These are phyloP conservation scores for Dendroctonus valens DNA, from an alignment of 1,140 invertebrate species.

Conservation along the genomic window DNA sequence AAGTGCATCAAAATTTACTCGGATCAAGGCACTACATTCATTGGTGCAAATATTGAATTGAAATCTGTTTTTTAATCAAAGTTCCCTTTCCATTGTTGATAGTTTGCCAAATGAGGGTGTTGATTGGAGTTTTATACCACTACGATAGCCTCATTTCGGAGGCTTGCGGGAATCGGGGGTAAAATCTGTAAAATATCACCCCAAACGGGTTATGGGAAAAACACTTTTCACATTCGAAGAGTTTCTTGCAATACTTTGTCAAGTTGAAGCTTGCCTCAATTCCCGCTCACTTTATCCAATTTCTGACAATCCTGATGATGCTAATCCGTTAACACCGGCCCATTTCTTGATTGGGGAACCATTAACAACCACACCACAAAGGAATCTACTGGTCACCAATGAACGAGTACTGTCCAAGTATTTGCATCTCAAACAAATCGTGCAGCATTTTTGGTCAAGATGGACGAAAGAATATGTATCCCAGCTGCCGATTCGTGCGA, in stretches of 20 bases:
- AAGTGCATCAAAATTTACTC: conserved; percentile 38
- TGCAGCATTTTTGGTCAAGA: conserved; percentile 42
- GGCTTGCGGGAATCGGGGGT: conserved; percentile 34
- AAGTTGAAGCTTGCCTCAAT: conserved; percentile 43
- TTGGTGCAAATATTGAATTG: conserved; percentile 36
- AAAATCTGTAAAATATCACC: conserved; percentile 41
- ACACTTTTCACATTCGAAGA: conserved; percentile 43
- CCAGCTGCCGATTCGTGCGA: conserved; percentile 32
- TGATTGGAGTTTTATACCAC: conserved; percentile 26
- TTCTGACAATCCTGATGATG: conserved; percentile 26
- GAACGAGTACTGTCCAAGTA: conserved; percentile 35
- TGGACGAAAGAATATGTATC: conserved; percentile 41
- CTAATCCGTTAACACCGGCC: conserved; percentile 41
- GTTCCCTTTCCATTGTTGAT: not conserved
- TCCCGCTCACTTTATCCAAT: conserved; percentile 43
- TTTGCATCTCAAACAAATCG: conserved; percentile 37
- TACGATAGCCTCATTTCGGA: conserved; percentile 15
- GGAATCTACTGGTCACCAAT: not conserved
- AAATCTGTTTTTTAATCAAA: conserved; percentile 33
- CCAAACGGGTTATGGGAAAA: conserved; percentile 37
- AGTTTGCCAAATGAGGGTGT: conserved; percentile 7
- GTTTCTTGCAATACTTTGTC: conserved; percentile 34
- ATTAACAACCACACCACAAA: conserved; percentile 34
- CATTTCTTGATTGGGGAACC: conserved; percentile 48
- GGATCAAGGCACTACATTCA: conserved; percentile 47